Base-by-base conservation (phyloP, 2,797 vertebrate genomes). In the Threskiornis aethiopicus region DNA sequence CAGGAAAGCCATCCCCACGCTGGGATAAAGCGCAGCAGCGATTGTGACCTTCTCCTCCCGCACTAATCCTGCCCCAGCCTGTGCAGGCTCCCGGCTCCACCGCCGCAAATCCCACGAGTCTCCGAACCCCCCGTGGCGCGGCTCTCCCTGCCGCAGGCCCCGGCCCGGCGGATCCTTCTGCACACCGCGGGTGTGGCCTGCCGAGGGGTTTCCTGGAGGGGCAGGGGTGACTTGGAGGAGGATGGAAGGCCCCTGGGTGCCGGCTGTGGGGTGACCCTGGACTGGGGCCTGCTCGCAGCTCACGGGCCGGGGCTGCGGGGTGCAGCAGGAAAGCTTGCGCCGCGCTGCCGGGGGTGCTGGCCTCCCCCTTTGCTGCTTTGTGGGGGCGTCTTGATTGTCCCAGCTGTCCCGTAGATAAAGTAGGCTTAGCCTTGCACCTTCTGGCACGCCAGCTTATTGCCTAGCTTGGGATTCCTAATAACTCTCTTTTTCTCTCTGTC, bases 301-400 rank as follows among this genome's bases (percentile, higher is more conserved):
- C 6, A 0, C 2, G 77, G 49, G 57, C 46, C 9, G 33, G 47
- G 39, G 55, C 47, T 25, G 52, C 8, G 47, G 49, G 81, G 47
- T n/a, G 70, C 13, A 10, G 51, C 0, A 4, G 39, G 39, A 8
- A 6, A 10, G 39, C 9, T 69, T 5, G 31, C 0, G 1, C 16
- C 9, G 0, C 3, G 0, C 6, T 9, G 0, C 1, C 0, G 3
- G 57, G 8, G 14, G 2, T 13, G 0, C 5, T 6, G 15, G 6
- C 6, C 1, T 0, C 2, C 25, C 6, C 33, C 6, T 24, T 2
- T 6, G 9, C 1, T 19, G 0, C 9, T 18, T 14, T 13, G 1
- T 24, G 3, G 28, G 33, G 16, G 1, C 52, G 37, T 41, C 6
- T 1, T 2, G 3, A 1, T 24, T 22, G 6, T 39, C 7, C 10